Percentiles rank a stretch among this genome's conserved stretches.
Evolutionary conservation across 2,888 invertebrate genomes (phyloP).

Genomic region (Cabera pusaria): DNA sequence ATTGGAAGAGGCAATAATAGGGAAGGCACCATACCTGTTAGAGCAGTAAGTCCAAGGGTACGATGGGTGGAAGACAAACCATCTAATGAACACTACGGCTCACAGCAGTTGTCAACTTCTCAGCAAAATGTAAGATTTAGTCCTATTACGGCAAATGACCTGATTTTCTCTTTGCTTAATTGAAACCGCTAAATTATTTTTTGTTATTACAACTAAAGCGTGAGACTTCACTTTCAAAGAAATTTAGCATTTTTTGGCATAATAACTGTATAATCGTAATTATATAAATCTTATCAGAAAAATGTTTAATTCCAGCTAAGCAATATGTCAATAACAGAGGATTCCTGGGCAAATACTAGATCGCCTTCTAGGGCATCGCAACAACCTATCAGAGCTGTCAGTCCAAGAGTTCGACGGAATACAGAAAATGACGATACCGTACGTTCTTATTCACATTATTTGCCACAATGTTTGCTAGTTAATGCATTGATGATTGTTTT

Average conservation of each 20-base stretch:
- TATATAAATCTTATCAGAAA: background rate
- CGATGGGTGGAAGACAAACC: constrained; percentile 77
- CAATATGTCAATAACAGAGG: constrained; percentile 55
- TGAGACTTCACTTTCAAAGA: too few relatives aligned
- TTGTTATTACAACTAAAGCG: too few relatives aligned
- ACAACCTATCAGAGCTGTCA: constrained; percentile 77
- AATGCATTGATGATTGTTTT: too few relatives aligned
- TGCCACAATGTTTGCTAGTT: too few relatives aligned
- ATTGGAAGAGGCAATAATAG: constrained; percentile 68
- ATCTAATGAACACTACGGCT: constrained; percentile 62
- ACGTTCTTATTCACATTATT: too few relatives aligned
- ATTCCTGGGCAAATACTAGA: constrained; percentile 64
- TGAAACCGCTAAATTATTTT: too few relatives aligned
- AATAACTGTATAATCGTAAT: too few relatives aligned
- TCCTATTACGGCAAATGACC: too few relatives aligned
- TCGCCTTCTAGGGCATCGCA: constrained; percentile 73
- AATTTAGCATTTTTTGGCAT: too few relatives aligned
- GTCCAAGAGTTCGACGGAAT: constrained; percentile 72
- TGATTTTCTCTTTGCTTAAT: too few relatives aligned
- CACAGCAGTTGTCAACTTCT: constrained; percentile 68
- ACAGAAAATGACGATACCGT: constrained; percentile 74
- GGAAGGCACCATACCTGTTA: constrained; percentile 75
- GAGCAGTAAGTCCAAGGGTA: constrained; percentile 78
- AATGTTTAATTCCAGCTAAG: constrained; percentile 51
- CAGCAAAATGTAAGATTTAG: constrained; percentile 78